Conservation (phyloP, 2,797 vertebrate species). For the Pangasius krempfi region DNA sequence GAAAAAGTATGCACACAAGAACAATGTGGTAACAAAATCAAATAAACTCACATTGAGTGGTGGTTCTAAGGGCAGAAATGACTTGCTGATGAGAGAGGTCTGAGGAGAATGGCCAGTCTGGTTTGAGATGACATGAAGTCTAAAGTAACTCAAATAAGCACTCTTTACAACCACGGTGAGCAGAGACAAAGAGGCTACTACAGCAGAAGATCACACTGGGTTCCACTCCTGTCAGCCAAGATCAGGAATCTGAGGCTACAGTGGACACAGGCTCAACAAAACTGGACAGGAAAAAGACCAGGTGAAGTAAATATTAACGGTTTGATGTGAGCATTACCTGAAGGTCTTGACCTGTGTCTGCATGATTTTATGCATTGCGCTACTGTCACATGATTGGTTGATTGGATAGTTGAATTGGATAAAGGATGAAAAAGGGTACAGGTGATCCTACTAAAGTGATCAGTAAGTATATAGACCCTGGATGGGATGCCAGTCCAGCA, state of each 20-base stretch:
- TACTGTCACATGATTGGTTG: neutral
- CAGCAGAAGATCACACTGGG: neutral
- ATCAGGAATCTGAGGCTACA: neutral
- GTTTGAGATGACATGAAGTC: neutral
- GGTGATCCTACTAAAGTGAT: neutral
- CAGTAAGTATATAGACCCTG: neutral
- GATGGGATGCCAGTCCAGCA: neutral
- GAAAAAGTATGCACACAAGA: no score
- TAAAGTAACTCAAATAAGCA: neutral
- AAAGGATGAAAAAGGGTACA: neutral
- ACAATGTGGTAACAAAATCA: no score
- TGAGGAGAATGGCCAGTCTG: neutral
- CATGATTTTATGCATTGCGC: neutral
- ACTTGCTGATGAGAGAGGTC: neutral
- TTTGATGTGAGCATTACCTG: neutral
- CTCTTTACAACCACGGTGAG: neutral
- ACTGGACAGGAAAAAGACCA: neutral
- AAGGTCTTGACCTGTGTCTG: neutral
- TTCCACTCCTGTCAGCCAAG: neutral
- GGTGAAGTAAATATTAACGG: neutral
- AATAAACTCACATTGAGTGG: no score
- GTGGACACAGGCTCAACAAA: neutral
- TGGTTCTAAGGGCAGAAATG: neutral
- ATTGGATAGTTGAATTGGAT: neutral
- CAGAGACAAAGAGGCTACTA: neutral